Evolutionary conservation across 2,113 vertebrate species (phyloP), one percentile per base, ranked within the genome.

Genomic region (Cyanoramphus novaezelandiae): DNA sequence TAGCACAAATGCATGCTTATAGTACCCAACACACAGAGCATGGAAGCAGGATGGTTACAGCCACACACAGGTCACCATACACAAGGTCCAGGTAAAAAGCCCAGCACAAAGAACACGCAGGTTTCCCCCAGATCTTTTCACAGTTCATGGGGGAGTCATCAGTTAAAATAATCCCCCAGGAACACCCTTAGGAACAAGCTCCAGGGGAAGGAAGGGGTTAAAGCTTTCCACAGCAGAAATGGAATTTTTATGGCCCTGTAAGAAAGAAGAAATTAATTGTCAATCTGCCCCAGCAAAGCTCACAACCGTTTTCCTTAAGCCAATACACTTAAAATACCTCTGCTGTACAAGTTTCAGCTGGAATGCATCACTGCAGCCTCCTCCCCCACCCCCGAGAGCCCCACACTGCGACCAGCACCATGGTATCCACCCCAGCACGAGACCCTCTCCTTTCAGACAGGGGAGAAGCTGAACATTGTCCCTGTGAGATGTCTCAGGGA

Each of bases 291-390:
- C 89, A 93, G 93, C 86, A 91, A 90, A 92, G 68, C 95, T 94
- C 91, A 37, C 62, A 85, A 90, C 81, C 72, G 15, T 85, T 95
- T 89, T 79, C 11, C 21, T 82, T 85, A 91, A 97, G 92, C 92
- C 88, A 70, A 93, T 93, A 90, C 7, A 95, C 92, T 97, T 96
- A 76, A 95, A 96, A 96, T 97, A 78, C 95, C 82, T 96, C 85
- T 71, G 94, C 91, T 80, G 68, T 90, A 52, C 92, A 94, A 92
- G 72, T 69, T 93, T 72, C 96, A 95, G 93, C 96, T 96, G 95
- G 95, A 97, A 97, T 71, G 80, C 77, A 92, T 79, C 95, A 17
- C 78, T 43, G 52, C 13, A 2, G 84, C 71, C n/a, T n/a, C 86
- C 78, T 63, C 82, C 57, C 2, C 75, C 70, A 86, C 78, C 63